phyloP scores from a whole-genome alignment of 2,797 vertebrate species.

The Clarias pachynema region DNA sequence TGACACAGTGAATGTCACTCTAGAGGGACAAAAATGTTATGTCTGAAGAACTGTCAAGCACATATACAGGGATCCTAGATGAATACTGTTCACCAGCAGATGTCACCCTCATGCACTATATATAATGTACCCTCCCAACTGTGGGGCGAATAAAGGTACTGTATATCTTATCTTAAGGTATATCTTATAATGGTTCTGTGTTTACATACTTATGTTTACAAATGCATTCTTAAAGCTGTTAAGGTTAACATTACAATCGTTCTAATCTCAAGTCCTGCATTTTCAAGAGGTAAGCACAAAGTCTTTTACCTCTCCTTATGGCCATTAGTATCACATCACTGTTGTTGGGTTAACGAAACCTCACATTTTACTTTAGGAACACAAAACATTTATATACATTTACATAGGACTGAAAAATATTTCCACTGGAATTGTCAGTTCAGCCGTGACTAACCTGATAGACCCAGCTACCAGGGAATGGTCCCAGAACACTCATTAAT shows the following conservation, averaged over 20 bases:
- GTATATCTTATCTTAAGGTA: no score
- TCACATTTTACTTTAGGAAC: no score
- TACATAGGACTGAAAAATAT: no score
- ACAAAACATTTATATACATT: no score
- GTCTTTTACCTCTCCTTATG: neutral
- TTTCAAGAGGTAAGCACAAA: neutral
- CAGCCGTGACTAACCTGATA: no score
- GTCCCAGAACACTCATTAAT: no score
- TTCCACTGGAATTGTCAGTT: no score
- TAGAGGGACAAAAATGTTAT: neutral
- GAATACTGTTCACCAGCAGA: slow-evolving; percentile 3
- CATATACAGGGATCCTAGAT: neutral
- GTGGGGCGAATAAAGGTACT: no score
- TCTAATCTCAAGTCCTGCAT: neutral
- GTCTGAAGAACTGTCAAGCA: neutral
- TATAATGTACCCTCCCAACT: no score
- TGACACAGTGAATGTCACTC: neutral
- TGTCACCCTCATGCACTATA: neutral
- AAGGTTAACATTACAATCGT: neutral
- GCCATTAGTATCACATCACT: neutral
- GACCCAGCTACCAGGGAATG: no score
- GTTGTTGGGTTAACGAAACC: no score
- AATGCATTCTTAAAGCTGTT: neutral
- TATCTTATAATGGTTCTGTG: no score
- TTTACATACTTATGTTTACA: neutral